These are phyloP conservation scores for Grus americana DNA, from an alignment of 2,113 vertebrate species.

Conservation along the genomic window DNA sequence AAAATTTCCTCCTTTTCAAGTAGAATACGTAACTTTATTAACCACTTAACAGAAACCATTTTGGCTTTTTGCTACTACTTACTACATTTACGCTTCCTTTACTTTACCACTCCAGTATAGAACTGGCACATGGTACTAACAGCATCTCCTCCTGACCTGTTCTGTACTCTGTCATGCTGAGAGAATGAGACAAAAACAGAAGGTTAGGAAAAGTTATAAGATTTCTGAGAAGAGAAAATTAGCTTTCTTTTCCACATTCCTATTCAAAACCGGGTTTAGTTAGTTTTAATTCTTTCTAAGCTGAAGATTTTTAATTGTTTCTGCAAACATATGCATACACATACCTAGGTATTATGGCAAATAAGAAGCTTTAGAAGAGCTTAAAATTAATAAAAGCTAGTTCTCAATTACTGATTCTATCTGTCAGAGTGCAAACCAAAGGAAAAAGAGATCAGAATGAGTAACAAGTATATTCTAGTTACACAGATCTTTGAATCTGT, in stretches of 20 bases:
- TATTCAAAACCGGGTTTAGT: background rate
- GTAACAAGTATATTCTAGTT: background rate
- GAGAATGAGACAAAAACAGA: background rate
- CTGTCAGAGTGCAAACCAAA: background rate
- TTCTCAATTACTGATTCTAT: background rate
- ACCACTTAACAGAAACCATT: background rate
- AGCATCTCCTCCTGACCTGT: background rate
- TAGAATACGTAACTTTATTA: background rate
- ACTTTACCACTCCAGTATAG: background rate
- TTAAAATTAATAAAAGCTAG: background rate
- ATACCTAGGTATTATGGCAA: background rate
- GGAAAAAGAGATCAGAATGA: background rate
- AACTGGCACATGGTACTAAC: background rate
- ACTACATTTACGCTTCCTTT: background rate
- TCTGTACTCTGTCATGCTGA: background rate
- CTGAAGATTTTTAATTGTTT: background rate
- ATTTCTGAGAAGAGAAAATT: background rate
- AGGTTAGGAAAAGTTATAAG: background rate
- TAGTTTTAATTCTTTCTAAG: background rate
- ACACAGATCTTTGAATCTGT: background rate
- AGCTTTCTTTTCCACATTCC: background rate
- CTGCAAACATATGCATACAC: background rate
- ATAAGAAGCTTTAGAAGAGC: background rate
- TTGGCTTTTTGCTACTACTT: background rate
- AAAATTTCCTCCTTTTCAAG: background rate